Conservation (phyloP, 2,113 vertebrate species). For the Cepphus grylle region DNA sequence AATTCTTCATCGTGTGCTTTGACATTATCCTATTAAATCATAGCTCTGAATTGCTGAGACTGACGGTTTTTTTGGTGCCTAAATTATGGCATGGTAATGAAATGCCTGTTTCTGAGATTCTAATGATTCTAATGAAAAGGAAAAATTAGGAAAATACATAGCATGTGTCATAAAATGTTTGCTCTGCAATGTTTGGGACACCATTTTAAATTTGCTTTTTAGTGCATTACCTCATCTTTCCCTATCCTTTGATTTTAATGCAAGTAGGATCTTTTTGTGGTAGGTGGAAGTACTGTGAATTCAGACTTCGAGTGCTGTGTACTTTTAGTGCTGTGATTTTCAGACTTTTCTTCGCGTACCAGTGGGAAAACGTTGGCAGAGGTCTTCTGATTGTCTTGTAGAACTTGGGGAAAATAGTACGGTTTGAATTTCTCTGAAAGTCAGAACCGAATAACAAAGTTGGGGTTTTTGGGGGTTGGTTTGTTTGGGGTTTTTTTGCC, state of each 20-base stretch:
- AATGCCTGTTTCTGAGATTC: background rate
- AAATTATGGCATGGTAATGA: background rate
- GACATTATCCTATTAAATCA: background rate
- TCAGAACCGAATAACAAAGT: background rate
- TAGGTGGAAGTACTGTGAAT: background rate
- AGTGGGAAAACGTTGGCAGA: background rate
- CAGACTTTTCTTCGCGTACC: fast-evolving
- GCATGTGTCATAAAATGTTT: background rate
- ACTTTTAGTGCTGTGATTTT: background rate
- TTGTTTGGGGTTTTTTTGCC: background rate
- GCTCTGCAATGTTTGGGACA: background rate
- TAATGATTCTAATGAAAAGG: background rate
- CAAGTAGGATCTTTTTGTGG: background rate
- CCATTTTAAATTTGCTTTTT: background rate
- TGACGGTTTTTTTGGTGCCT: background rate
- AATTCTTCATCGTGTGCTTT: background rate
- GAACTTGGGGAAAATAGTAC: background rate
- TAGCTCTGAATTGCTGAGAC: background rate
- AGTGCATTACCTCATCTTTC: background rate
- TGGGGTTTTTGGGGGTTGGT: background rate
- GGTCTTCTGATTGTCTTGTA: background rate
- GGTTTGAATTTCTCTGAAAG: background rate
- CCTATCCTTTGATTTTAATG: background rate
- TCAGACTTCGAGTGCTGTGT: background rate
- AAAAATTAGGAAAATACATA: background rate